Evolutionary conservation across 2,113 vertebrate genomes (phyloP).

Genomic region (Menidia beryllina): DNA sequence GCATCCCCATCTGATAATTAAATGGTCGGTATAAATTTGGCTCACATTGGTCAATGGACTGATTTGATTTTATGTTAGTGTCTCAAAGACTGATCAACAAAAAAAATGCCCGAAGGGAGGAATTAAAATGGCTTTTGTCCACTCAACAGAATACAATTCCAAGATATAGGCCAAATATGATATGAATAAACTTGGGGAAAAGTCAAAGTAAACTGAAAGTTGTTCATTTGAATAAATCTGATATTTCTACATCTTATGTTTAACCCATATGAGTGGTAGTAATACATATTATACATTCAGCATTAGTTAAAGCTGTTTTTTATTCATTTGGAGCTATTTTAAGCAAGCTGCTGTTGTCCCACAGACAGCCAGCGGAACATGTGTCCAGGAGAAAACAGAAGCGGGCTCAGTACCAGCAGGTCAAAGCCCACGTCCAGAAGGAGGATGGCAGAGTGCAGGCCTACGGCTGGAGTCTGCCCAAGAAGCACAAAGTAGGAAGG

Average conservation of each 20-base stretch:
- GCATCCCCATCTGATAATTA: background rate
- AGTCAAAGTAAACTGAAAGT: too few species aligned
- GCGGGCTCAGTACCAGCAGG: slow-evolving; percentile 95
- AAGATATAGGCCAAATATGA: too few species aligned
- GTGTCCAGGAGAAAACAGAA: slow-evolving; percentile 94
- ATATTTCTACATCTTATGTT: background rate
- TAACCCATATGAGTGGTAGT: too few species aligned
- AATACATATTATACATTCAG: background rate
- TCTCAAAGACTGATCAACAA: too few species aligned
- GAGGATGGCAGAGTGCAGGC: slow-evolving; percentile 95
- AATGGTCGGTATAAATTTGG: background rate
- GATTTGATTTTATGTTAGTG: background rate
- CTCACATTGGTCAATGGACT: background rate
- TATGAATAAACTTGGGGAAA: too few species aligned
- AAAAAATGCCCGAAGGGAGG: too few species aligned
- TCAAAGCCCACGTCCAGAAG: slow-evolving; percentile 97
- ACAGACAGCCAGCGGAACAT: slow-evolving; percentile 85
- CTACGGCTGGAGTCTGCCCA: slow-evolving; percentile 97
- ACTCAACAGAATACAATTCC: too few species aligned
- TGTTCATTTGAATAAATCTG: background rate
- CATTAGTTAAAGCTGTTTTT: too few species aligned
- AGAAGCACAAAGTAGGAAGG: slow-evolving; percentile 91
- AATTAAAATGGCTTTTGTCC: too few species aligned
- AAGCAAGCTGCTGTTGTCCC: background rate
- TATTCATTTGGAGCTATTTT: too few species aligned